Evolutionary conservation across 2,113 vertebrate genomes (phyloP).

Genomic region (Hemicordylus capensis): DNA sequence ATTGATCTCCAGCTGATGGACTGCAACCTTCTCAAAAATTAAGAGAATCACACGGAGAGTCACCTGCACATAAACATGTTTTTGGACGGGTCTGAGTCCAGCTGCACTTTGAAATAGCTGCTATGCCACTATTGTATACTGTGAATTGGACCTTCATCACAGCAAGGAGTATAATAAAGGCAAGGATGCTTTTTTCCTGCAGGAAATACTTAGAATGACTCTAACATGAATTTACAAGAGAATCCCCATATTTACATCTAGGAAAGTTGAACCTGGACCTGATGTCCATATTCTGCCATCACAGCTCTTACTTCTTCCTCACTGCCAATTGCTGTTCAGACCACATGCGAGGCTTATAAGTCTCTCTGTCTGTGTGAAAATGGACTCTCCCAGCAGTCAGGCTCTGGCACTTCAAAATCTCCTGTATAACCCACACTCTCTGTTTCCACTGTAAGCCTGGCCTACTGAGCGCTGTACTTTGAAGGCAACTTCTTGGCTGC

Average conservation of each 20-base stretch:
- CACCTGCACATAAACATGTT: conserved; percentile 15
- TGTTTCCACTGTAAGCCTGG: no score
- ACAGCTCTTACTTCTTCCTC: neutral
- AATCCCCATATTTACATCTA: neutral
- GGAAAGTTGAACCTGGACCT: neutral
- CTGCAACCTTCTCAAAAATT: neutral
- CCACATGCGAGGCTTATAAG: no score
- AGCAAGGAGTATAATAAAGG: neutral
- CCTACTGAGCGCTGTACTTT: no score
- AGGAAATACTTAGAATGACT: neutral
- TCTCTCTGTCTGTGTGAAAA: no score
- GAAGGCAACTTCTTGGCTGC: no score
- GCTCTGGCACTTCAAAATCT: no score
- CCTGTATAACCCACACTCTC: no score
- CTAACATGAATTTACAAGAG: neutral
- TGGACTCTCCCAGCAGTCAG: no score
- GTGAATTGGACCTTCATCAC: neutral
- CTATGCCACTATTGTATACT: neutral
- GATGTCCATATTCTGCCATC: neutral
- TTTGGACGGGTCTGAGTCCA: neutral
- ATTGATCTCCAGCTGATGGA: neutral
- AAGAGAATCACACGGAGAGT: neutral
- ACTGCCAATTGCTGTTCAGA: neutral
- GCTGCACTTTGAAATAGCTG: conserved; percentile 38
- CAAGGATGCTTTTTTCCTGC: no score